Evolutionary conservation across 35 echinoderm and acorn worm species (phyloP).

Genomic region (Holothuria glaberrima): DNA sequence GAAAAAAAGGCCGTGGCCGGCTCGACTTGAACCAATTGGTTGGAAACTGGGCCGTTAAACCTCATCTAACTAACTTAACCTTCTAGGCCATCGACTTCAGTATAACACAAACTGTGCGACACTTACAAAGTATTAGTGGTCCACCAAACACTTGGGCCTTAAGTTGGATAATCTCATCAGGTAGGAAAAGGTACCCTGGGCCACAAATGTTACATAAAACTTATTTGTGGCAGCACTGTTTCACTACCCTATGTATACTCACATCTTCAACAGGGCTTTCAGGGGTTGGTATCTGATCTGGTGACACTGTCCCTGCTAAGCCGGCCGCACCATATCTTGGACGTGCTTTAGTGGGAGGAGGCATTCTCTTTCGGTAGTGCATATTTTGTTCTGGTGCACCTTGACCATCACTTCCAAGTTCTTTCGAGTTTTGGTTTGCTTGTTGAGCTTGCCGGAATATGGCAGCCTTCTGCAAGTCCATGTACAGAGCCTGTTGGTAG

Average conservation of each 20-base stretch:
- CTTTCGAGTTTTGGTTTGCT: not conserved
- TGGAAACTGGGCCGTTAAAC: no score
- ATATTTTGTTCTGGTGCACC: not conserved
- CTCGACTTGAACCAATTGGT: no score
- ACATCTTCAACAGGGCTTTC: slow-evolving; percentile 80
- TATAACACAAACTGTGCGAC: no score
- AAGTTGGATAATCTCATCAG: no score
- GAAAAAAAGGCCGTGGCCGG: no score
- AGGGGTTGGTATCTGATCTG: slow-evolving; percentile 63
- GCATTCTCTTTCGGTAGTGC: slow-evolving; percentile 57
- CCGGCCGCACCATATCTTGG: slow-evolving; percentile 42
- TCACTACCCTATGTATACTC: not conserved
- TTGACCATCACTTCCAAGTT: not conserved
- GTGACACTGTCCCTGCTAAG: slow-evolving; percentile 8
- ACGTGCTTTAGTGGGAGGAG: slow-evolving; percentile 66
- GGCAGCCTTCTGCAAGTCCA: slow-evolving; percentile 32
- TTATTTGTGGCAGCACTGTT: no score
- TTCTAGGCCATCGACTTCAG: no score
- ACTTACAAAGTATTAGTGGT: no score
- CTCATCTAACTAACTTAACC: no score
- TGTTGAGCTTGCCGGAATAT: slow-evolving; percentile 15
- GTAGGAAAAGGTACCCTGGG: no score
- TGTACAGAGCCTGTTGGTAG: not conserved
- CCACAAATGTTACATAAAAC: no score
- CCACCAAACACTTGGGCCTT: no score